Conservation (phyloP, 1,140 invertebrate species). For the Orchestia grillus region DNA sequence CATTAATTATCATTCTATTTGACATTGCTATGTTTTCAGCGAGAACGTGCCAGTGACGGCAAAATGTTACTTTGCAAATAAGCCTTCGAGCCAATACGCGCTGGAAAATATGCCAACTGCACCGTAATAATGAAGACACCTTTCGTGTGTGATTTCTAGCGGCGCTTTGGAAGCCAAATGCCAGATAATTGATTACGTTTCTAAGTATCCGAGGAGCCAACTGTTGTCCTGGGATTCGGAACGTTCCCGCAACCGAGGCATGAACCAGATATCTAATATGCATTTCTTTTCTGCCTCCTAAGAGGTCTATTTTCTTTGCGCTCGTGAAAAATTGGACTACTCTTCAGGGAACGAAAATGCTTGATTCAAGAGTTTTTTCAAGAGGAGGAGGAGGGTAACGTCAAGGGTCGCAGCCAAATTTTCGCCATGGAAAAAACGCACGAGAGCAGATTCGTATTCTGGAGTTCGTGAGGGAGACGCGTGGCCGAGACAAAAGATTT, state of each 20-base stretch:
- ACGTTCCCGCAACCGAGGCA: neutral
- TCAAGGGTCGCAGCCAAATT: conserved; percentile 15
- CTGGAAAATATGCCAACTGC: too few species aligned
- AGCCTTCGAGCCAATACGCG: too few species aligned
- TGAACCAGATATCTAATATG: conserved; percentile 21
- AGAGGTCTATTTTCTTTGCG: neutral
- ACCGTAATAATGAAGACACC: too few species aligned
- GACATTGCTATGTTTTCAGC: too few species aligned
- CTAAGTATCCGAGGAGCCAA: neutral
- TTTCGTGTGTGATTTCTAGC: neutral
- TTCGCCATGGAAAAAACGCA: neutral
- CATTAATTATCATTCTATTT: too few species aligned
- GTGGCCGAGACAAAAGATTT: conserved; percentile 9
- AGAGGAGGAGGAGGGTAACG: neutral
- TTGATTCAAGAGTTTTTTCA: conserved; percentile 44
- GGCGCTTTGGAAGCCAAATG: neutral
- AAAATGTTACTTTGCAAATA: too few species aligned
- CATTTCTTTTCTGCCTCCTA: neutral
- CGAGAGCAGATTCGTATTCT: conserved; percentile 1
- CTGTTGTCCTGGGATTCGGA: neutral
- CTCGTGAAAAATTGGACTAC: neutral
- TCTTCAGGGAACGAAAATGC: conserved; percentile 49
- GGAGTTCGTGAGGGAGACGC: neutral
- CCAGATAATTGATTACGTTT: neutral
- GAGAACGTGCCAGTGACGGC: neutral